Base-by-base conservation (phyloP, 2,113 vertebrate genomes). In the Elanoides forficatus region DNA sequence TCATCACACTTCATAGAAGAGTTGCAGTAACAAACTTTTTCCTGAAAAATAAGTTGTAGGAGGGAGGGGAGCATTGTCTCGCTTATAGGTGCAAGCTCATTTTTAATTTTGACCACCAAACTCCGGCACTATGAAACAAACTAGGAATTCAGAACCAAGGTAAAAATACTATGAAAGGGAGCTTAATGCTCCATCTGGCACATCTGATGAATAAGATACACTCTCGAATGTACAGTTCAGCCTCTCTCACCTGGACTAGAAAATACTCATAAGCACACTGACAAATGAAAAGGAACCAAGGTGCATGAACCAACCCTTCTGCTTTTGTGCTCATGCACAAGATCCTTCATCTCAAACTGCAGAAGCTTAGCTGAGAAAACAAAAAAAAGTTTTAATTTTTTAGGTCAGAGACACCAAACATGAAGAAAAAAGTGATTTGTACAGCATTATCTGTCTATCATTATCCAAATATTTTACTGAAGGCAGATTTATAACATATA, bases 271-370 rank as follows among this genome's bases (percentile, higher is more conserved):
- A 98, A 13, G 98, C 98, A 50, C 97, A 97, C 48, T 98, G 97
- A 63, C 93, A 98, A 98, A 62, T 0, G 98, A 99, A 45, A 99
- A 97, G 7, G 98, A 99, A 34, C 98, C 98, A 96, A 99, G 93
- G 10, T 98, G 98, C 36, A 99, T 97, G 13, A 99, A 99, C 95
- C 99, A 99, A 93, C 97, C 98, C 42, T 89, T 97, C 22, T 92
- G 58, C 27, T 89, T 94, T 66, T 96, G 83, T 63, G 74, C 70
- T 93, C 95, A 93, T 63, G 93, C 36, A 0, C 83, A 81, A 20
- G 93, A 68, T 8, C 67, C 9, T 19, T 95, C 78, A 11, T 73
- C 55, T 94, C 97, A 47, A 93, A 48, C 1, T 94, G 88, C 45
- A 97, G 95, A 9, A 98, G 60, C 21, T 63, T 32, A 42, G 88